Conservation (phyloP, 2,797 vertebrate genomes). For the Emys orbicularis region DNA sequence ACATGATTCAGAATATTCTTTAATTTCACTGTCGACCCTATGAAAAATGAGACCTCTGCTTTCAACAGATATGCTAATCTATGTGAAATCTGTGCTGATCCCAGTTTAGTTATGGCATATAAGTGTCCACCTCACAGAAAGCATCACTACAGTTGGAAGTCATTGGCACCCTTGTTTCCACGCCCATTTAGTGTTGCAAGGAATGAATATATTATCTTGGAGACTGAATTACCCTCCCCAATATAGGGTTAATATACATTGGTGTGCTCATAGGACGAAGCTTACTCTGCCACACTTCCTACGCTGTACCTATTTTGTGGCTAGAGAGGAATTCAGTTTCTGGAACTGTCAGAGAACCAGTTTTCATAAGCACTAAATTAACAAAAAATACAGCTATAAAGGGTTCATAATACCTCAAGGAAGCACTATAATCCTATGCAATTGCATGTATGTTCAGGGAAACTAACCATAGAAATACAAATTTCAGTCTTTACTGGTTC, state of each 20-base stretch:
- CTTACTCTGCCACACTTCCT: not conserved
- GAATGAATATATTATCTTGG: not conserved
- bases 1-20: not conserved
- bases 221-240: fast-evolving
- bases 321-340: not conserved
- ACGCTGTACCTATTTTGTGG: not conserved
- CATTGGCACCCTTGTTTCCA: not conserved
- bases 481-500: conserved; percentile 34
- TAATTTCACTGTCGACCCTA: not conserved
- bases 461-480: conserved; percentile 43
- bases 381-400: not conserved
- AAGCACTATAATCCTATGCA: not conserved
- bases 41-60: not conserved
- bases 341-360: not conserved
- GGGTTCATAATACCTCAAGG: not conserved
- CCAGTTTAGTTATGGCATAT: fast-evolving
- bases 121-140: not conserved
- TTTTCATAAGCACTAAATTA: conserved; percentile 31
- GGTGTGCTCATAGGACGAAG: not conserved
- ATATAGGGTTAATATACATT: not conserved
- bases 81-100: not conserved
- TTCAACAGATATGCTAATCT: not conserved
- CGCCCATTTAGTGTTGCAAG: not conserved
- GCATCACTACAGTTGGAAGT: not conserved
- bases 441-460: not conserved